A percentile compares a stretch with the other conserved stretches of the same genome.
Evolutionary conservation across 2,113 vertebrate species (phyloP).

Genomic region (Eira barbara): DNA sequence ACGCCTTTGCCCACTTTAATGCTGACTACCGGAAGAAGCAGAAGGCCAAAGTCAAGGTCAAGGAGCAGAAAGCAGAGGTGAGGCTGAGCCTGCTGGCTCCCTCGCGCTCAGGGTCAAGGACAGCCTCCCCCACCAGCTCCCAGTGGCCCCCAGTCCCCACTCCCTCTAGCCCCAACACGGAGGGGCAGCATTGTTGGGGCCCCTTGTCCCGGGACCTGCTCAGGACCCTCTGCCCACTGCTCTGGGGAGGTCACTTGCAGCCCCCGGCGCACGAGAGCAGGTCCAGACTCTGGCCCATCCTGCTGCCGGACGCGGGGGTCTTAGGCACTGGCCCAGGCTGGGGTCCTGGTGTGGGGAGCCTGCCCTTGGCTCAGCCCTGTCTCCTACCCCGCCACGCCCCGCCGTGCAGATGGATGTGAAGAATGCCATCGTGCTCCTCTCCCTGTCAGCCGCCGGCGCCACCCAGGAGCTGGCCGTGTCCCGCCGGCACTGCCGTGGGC

Average conservation of each 20-base stretch:
- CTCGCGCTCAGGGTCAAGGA: neutral
- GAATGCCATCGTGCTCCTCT: slow-evolving; percentile 96
- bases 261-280: too few species aligned
- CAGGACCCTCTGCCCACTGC: neutral
- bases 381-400: neutral
- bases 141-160: neutral
- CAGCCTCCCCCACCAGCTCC: rapidly evolving
- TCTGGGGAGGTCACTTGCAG: too few species aligned
- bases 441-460: slow-evolving; percentile 94
- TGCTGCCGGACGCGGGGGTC: neutral
- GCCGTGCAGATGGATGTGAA: slow-evolving; percentile 90
- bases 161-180: neutral
- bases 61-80: slow-evolving; percentile 89
- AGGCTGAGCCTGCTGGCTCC: neutral
- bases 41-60: slow-evolving; percentile 81
- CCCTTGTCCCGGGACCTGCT: neutral
- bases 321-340: neutral
- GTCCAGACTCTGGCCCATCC: neutral
- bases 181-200: neutral
- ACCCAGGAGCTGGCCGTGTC: slow-evolving; percentile 90
- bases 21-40: slow-evolving; percentile 97
- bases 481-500: slow-evolving; percentile 84
- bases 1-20: slow-evolving; percentile 97
- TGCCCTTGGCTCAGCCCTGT: neutral
- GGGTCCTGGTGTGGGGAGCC: too few species aligned